Evolutionary conservation across 2,797 vertebrate genomes (phyloP), one percentile per base, ranked within the genome.

Genomic region (Rhynchonycteris naso): DNA sequence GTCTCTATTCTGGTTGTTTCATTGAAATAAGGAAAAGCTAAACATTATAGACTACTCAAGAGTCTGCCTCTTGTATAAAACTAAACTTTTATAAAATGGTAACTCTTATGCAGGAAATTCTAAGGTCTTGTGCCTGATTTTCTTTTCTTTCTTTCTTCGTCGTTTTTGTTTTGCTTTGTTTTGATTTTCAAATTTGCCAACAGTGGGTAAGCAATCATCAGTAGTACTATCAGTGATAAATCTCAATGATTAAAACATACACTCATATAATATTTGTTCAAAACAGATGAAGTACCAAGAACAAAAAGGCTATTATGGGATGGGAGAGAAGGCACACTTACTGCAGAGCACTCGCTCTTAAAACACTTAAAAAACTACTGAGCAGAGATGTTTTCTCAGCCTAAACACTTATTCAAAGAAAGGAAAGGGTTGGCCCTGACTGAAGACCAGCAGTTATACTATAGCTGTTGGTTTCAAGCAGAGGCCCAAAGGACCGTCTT

Each of bases 401-500:
- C 30, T 5, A 50, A 16, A 83, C 38, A 66, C 11, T 63, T 71
- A 91, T 56, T 88, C 50, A 89, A 50, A 93, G 35, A 28, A 75
- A 58, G 87, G 15, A n/a, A n/a, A n/a, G n/a, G n/a, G n/a, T n/a
- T 87, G 80, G 99, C 99, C 97, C 98, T 97, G 88, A 97, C 99
- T 99, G 98, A 99, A 99, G 98, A 98, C 98, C 97, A 43, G 84
- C 98, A 97, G 98, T 97, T 99, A 16, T 97, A 97, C 66, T 91
- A 97, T 99, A 99, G 98, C 98, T 98, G 98, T 97, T 98, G 97
- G 98, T 98, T 99, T 99, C 98, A 99, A 99, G 96, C 96, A 97
- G 98, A 90, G 94, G 98, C 99, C 96, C 1, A 98, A 30, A 98
- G 93, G 0, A 98, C 97, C 88, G 1, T 97, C 98, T 99, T 99